These are phyloP conservation scores for Moxostoma hubbsi DNA, from an alignment of 2,797 vertebrate genomes.

Conservation along the genomic window DNA sequence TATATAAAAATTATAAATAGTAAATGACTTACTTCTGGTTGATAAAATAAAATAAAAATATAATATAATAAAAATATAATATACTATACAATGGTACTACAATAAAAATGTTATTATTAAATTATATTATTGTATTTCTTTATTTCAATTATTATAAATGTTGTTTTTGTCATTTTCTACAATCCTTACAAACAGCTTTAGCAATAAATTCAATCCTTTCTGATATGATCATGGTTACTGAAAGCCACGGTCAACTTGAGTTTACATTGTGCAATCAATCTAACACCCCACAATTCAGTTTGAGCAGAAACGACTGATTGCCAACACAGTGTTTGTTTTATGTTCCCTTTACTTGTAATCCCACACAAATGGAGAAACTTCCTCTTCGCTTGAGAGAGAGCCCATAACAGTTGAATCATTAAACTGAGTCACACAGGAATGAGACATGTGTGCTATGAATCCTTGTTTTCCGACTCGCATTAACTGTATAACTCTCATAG, in stretches of 20 bases:
- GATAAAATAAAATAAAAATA: too few relatives aligned
- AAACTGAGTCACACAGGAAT: constrained; percentile 65
- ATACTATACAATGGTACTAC: too few relatives aligned
- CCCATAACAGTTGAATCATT: constrained; percentile 67
- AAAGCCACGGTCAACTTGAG: constrained; percentile 7
- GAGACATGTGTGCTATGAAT: constrained; percentile 40
- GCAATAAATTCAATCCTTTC: not conserved
- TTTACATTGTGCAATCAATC: constrained; percentile 43
- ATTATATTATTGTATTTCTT: too few relatives aligned
- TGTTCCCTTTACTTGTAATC: constrained; percentile 47
- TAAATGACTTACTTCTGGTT: too few relatives aligned
- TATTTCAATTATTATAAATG: too few relatives aligned
- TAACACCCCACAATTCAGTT: not conserved
- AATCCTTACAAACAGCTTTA: too few relatives aligned
- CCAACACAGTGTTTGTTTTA: constrained; percentile 59
- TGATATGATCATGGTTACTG: constrained; percentile 56
- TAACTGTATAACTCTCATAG: constrained; percentile 22
- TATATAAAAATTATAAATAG: too few relatives aligned
- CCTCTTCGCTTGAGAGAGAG: constrained; percentile 52
- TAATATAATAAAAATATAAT: too few relatives aligned
- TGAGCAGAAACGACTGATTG: constrained; percentile 41
- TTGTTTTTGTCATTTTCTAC: too few relatives aligned
- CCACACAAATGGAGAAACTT: constrained; percentile 43
- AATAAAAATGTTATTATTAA: too few relatives aligned
- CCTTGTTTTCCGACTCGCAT: constrained; percentile 36